Percentiles rank a stretch among this genome's conserved stretches.
Conservation (phyloP, 2,113 vertebrate genomes). For the Orycteropus afer region DNA sequence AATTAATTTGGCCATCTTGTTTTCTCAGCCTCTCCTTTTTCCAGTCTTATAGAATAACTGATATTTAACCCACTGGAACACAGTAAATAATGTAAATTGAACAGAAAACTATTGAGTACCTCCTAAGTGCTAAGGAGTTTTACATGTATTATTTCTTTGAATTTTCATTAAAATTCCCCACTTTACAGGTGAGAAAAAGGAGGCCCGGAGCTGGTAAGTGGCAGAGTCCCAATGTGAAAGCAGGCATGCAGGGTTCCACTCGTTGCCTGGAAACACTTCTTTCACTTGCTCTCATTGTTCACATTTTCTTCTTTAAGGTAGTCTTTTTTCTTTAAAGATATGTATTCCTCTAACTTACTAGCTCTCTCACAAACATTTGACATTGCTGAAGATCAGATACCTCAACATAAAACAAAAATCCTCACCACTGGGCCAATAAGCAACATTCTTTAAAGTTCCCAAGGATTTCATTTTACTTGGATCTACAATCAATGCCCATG, state of each 20-base stretch:
- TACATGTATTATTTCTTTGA: neutral
- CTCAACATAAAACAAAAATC: neutral
- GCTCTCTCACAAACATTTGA: neutral
- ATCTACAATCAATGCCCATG: neutral
- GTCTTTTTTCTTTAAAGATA: neutral
- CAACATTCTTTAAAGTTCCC: neutral
- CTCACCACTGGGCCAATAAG: neutral
- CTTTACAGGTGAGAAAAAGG: constrained; percentile 17
- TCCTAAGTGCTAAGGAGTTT: neutral
- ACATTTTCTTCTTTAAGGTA: neutral
- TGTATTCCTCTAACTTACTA: neutral
- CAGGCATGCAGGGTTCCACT: neutral
- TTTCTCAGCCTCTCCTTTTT: constrained; percentile 6
- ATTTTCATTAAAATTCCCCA: neutral
- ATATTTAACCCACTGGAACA: neutral
- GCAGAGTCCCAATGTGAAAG: neutral
- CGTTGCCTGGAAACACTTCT: neutral
- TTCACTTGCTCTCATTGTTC: neutral
- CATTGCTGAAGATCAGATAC: neutral
- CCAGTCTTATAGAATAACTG: neutral
- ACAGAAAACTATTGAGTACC: neutral
- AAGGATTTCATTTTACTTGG: neutral
- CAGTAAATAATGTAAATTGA: neutral
- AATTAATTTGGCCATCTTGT: neutral
- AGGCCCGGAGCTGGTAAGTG: neutral